Conservation (phyloP, 2,797 vertebrate genomes). For the Myiotriccus ornatus region DNA sequence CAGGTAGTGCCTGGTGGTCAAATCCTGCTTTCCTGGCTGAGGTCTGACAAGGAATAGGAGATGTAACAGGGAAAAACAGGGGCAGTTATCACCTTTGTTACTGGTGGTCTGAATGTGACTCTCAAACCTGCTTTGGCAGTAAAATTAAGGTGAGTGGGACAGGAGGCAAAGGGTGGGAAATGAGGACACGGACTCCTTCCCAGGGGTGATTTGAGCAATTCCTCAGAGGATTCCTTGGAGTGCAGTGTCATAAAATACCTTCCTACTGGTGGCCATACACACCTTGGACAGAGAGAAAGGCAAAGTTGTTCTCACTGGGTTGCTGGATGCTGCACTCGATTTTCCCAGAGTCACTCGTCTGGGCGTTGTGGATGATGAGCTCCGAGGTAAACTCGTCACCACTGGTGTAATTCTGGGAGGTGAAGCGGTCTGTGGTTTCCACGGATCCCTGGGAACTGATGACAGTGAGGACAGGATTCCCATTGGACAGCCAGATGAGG, state of each 20-base stretch:
- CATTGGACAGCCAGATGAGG: slow-evolving; percentile 74
- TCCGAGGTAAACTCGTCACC: slow-evolving; percentile 59
- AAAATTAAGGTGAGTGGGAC: neutral
- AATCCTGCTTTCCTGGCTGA: neutral
- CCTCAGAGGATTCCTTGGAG: neutral
- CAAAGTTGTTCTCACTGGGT: slow-evolving; percentile 18
- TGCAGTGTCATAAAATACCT: neutral
- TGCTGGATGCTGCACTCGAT: slow-evolving; percentile 78
- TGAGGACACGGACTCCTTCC: neutral
- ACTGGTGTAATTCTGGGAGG: slow-evolving; percentile 49
- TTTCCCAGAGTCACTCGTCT: slow-evolving; percentile 50
- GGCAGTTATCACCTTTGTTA: neutral
- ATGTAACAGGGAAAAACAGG: neutral
- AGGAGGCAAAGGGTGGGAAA: neutral
- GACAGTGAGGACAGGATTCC: slow-evolving; percentile 58
- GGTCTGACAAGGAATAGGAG: neutral
- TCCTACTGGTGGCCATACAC: neutral
- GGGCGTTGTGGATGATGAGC: slow-evolving; percentile 67
- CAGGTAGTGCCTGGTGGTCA: neutral
- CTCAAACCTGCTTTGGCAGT: neutral
- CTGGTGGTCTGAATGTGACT: neutral
- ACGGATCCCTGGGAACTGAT: slow-evolving; percentile 2
- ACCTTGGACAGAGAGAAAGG: slow-evolving; percentile 86
- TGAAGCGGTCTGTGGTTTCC: slow-evolving; percentile 52
- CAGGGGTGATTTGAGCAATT: neutral